Evolutionary conservation across 2,113 vertebrate species (phyloP).

Genomic region (Leiothrix lutea): DNA sequence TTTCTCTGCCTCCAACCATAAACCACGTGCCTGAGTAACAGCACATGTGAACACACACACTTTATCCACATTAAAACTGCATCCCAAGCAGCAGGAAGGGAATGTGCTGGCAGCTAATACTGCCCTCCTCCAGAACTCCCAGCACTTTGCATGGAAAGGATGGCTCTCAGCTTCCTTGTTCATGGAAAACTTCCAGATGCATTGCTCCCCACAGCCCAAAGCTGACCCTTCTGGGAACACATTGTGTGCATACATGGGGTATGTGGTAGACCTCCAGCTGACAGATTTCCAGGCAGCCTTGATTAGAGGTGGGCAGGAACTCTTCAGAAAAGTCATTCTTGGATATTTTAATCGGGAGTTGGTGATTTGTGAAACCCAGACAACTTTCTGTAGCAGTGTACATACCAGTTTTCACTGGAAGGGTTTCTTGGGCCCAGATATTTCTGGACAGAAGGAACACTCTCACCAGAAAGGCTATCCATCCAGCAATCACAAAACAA

Average conservation of each 20-base stretch:
- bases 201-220: neutral
- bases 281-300: neutral
- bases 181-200: neutral
- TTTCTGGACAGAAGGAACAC: neutral
- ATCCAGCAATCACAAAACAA: neutral
- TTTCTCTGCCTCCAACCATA: neutral
- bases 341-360: neutral
- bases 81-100: neutral
- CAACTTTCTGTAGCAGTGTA: neutral
- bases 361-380: neutral
- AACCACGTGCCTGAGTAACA: neutral
- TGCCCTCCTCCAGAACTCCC: neutral
- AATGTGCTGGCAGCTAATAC: neutral
- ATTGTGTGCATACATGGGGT: accelerated
- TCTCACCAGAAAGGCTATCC: neutral
- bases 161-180: neutral
- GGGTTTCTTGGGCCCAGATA: neutral
- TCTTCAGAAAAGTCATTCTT: neutral
- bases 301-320: neutral
- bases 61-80: neutral
- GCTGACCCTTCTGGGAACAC: neutral
- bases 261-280: neutral
- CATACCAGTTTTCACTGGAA: neutral
- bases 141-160: neutral
- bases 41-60: neutral